Percentiles rank a stretch among this genome's conserved stretches.
These are phyloP conservation scores for Xiphophorus hellerii DNA, from an alignment of 2,113 vertebrate genomes.

Conservation along the genomic window DNA sequence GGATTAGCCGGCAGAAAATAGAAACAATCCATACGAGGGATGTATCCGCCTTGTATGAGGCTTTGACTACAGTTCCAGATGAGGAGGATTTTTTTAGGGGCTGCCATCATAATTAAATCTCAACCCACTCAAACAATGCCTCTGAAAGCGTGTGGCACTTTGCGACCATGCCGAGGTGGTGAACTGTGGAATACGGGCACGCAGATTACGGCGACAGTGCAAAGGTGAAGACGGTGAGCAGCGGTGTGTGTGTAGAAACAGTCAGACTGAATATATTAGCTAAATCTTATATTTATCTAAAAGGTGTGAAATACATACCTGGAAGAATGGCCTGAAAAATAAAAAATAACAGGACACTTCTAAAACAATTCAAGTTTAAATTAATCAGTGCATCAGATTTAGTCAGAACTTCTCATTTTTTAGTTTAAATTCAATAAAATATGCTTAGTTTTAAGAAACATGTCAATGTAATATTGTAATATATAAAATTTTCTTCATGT, in stretches of 20 bases:
- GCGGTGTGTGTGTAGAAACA: constrained; percentile 1
- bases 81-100: constrained; percentile 93
- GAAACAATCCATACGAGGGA: constrained; percentile 88
- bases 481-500: not conserved
- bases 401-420: not conserved
- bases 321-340: constrained; percentile 58
- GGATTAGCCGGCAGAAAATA: constrained; percentile 89
- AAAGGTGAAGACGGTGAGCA: constrained; percentile 24
- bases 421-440: not conserved
- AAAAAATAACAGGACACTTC: constrained; percentile 32
- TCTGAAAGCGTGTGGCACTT: constrained; percentile 89
- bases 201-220: constrained; percentile 10
- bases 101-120: constrained; percentile 99
- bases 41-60: constrained; percentile 84
- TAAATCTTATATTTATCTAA: constrained; percentile 16
- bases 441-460: not conserved
- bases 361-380: not conserved
- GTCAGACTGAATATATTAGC: constrained; percentile 22
- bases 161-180: constrained; percentile 86
- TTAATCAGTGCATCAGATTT: too few species aligned
- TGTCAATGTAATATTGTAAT: too few species aligned
- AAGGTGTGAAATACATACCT: constrained; percentile 18
- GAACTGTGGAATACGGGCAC: constrained; percentile 72
- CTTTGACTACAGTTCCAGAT: constrained; percentile 89
- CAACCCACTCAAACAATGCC: constrained; percentile 90